phyloP scores from a whole-genome alignment of 2,797 vertebrate species.

The Morus bassanus region DNA sequence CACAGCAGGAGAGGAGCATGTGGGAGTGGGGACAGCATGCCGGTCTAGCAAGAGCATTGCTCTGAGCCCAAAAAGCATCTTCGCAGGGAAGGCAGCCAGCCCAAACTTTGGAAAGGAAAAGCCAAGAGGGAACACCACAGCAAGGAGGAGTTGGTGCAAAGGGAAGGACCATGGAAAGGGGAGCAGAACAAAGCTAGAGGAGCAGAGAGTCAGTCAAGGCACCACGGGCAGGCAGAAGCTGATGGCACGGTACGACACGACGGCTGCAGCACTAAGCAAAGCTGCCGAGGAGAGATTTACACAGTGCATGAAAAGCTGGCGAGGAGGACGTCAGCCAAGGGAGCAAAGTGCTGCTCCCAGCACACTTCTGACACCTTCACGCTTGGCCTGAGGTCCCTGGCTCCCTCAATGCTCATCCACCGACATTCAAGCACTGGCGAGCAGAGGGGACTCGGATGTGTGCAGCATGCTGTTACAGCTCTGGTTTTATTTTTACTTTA shows the following conservation, averaged over 20 bases:
- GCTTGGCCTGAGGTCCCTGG: background rate
- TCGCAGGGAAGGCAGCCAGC: background rate
- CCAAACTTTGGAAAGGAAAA: background rate
- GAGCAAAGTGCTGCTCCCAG: background rate
- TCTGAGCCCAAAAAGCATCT: background rate
- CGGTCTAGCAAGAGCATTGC: background rate
- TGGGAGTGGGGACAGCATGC: fast-evolving
- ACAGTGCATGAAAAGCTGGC: fast-evolving
- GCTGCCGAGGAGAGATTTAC: background rate
- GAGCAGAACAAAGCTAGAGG: background rate
- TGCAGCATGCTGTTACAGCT: background rate
- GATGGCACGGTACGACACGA: background rate
- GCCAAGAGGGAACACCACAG: background rate
- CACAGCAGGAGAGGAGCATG: too few relatives aligned
- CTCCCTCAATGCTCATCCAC: background rate
- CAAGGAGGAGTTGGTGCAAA: background rate
- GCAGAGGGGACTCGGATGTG: background rate
- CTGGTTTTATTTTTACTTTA: background rate
- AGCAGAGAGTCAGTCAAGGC: background rate
- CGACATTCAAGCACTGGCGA: background rate
- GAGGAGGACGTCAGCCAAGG: background rate
- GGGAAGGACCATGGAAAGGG: background rate
- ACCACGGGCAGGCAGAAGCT: background rate
- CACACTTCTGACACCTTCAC: background rate
- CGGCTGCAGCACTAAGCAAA: background rate